Percentiles rank a stretch among this genome's conserved stretches.
Conservation (phyloP, 2,888 invertebrate species). For the Tenthredo notha region DNA sequence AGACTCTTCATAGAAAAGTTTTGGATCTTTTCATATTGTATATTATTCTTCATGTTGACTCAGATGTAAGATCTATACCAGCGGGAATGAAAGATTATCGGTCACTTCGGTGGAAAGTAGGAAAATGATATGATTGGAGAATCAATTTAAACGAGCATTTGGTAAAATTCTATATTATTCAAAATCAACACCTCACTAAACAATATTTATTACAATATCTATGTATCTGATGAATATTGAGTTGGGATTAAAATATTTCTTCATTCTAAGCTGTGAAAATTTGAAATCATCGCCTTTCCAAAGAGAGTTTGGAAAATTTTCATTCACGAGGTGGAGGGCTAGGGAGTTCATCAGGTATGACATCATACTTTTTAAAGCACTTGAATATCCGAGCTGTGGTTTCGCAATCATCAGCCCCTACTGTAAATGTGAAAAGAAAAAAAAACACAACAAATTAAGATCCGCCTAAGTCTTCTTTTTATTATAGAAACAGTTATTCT, state of each 20-base stretch:
- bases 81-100: too few species aligned
- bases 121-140: neutral
- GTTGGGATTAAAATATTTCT: neutral
- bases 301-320: neutral
- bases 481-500: neutral
- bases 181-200: neutral
- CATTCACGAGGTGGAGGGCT: neutral
- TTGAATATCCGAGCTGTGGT: neutral
- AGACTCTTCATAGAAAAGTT: too few species aligned
- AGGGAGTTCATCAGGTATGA: neutral
- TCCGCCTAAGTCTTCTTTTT: neutral
- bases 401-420: conserved; percentile 17
- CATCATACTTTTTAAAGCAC: neutral
- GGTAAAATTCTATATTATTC: neutral
- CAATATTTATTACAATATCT: neutral
- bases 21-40: too few species aligned
- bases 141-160: neutral
- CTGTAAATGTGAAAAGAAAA: conserved; percentile 15
- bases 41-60: too few species aligned
- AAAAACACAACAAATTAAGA: neutral
- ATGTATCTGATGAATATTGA: neutral
- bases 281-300: neutral
- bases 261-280: neutral
- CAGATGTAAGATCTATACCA: too few species aligned
- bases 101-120: too few species aligned